phyloP scores from a whole-genome alignment of 2,797 vertebrate species.

The Philypnodon macrostomus region DNA sequence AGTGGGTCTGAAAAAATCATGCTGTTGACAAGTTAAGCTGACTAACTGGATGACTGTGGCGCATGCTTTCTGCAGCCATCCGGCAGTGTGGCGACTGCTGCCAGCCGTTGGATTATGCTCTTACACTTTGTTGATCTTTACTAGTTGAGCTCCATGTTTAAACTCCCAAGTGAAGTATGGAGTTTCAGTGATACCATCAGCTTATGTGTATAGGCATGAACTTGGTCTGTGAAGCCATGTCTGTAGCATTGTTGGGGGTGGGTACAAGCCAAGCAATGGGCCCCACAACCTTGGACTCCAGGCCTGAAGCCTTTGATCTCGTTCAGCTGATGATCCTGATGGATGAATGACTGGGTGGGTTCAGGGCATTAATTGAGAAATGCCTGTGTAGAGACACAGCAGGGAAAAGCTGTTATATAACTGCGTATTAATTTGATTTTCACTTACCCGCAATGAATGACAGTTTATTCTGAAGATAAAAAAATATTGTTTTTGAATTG shows the following conservation, averaged over 20 bases:
- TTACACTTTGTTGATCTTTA: conserved; percentile 36
- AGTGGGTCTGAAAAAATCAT: conserved; percentile 26
- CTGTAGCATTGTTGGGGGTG: conserved; percentile 23
- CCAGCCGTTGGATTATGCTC: conserved; percentile 48
- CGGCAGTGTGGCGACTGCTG: conserved; percentile 30
- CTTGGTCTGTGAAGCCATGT: conserved; percentile 34
- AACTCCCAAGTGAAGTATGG: conserved; percentile 28
- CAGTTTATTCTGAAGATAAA: neutral
- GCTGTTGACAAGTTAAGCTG: conserved; percentile 51
- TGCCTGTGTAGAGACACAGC: conserved; percentile 49
- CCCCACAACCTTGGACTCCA: conserved; percentile 41
- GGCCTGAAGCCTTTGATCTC: conserved; percentile 65
- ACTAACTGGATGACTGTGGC: conserved; percentile 32
- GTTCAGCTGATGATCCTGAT: conserved; percentile 62
- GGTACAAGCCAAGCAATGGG: conserved; percentile 35
- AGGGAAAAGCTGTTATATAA: conserved; percentile 55
- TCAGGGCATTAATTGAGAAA: conserved; percentile 59
- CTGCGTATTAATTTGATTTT: conserved; percentile 51
- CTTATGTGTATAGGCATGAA: conserved; percentile 16
- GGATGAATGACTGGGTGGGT: conserved; percentile 44
- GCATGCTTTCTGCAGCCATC: conserved; percentile 24
- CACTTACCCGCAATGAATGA: conserved; percentile 20
- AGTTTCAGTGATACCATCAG: conserved; percentile 24
- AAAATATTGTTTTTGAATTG: neutral
- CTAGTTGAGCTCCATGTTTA: conserved; percentile 24